Percentiles rank a stretch among this genome's conserved stretches.
Conservation (phyloP, 2,113 vertebrate genomes). For the Hypocryptadius cinnamomeus region DNA sequence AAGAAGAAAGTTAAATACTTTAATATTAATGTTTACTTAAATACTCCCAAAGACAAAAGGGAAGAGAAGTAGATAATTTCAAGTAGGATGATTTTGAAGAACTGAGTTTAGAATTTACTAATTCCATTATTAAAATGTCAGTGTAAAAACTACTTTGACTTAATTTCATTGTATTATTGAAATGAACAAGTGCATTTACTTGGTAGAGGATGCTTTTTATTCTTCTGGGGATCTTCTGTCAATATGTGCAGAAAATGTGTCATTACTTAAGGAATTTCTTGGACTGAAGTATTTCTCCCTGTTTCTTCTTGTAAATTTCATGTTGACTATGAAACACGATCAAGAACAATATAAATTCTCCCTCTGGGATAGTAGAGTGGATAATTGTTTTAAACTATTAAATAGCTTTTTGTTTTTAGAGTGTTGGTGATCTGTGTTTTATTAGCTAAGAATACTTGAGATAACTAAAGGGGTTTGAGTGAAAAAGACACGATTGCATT, state of each 20-base stretch:
- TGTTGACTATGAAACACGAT: neutral
- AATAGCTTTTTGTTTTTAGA: neutral
- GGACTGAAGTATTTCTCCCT: neutral
- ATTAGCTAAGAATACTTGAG: neutral
- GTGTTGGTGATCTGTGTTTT: neutral
- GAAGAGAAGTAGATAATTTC: neutral
- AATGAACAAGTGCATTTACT: neutral
- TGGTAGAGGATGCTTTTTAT: neutral
- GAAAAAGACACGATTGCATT: neutral
- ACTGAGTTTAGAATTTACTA: neutral
- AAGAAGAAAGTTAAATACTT: neutral
- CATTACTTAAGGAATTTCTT: neutral
- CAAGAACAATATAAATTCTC: neutral
- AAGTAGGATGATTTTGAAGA: neutral
- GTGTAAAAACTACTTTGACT: neutral
- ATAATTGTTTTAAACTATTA: neutral
- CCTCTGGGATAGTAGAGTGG: neutral
- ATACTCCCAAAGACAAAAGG: neutral
- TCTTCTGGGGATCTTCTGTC: neutral
- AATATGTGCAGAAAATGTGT: neutral
- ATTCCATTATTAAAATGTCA: neutral
- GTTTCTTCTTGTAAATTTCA: neutral
- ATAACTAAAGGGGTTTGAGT: neutral
- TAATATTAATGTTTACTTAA: neutral
- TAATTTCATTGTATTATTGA: neutral